Evolutionary conservation across 2,888 invertebrate species (phyloP).

Genomic region (Nymphalis polychloros): DNA sequence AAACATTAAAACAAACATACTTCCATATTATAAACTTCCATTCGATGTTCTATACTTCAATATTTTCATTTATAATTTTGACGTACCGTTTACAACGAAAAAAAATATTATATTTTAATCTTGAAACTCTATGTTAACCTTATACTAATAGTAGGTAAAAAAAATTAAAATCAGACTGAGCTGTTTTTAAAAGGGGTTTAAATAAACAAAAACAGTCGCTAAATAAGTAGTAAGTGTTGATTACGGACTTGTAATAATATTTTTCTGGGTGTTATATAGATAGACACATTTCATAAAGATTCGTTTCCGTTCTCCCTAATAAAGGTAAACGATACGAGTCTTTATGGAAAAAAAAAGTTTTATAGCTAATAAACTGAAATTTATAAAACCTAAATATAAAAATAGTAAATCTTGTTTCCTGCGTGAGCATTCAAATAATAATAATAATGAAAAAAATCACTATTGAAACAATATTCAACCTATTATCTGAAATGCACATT

Average conservation of each 20-base stretch:
- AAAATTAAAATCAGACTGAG: constrained; percentile 43
- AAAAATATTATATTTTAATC: constrained; percentile 36
- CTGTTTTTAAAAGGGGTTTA: constrained; percentile 43
- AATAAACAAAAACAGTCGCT: constrained; percentile 39
- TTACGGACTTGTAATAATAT: constrained; percentile 35
- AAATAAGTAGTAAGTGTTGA: constrained; percentile 31
- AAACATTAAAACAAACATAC: constrained; percentile 1
- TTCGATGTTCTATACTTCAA: background rate
- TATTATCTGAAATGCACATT: constrained; percentile 38
- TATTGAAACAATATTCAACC: constrained; percentile 32
- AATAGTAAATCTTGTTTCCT: background rate
- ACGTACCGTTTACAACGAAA: constrained; percentile 40
- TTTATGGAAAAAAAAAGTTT: constrained; percentile 34
- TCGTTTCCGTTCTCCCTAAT: constrained; percentile 23
- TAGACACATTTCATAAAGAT: constrained; percentile 33
- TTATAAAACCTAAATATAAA: constrained; percentile 16
- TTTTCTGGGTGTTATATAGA: constrained; percentile 39
- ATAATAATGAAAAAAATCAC: constrained; percentile 29
- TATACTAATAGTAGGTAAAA: constrained; percentile 39
- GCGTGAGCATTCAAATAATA: constrained; percentile 20
- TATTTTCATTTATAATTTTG: constrained; percentile 12
- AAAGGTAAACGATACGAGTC: constrained; percentile 21
- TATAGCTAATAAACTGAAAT: constrained; percentile 28
- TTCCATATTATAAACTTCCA: background rate
- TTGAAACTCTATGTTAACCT: constrained; percentile 37